Evolutionary conservation across 1,140 invertebrate species (phyloP), one percentile per base, ranked within the genome.

Genomic region (Carposina sasakii): DNA sequence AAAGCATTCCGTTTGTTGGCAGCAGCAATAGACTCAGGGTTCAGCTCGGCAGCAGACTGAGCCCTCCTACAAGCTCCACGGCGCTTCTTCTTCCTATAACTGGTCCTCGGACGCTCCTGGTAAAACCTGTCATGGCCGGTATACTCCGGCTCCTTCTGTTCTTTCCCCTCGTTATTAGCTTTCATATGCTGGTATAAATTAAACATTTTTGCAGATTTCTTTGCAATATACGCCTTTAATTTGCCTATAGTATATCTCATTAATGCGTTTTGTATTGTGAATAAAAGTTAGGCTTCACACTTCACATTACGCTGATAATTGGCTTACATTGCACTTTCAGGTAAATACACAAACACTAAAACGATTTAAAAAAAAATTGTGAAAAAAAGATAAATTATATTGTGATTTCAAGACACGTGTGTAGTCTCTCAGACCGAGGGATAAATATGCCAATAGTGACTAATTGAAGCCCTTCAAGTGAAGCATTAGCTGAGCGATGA

Each of bases 81-180:
- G 48, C 86, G 86, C 61, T 88, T 88, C 55, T 86, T 88, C 54
- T 86, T 85, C 59, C 82, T 82, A 17, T 83, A 81, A 56, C 87
- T 89, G 2, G 87, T 87, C 24, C 88, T 85, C 2, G 89, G 85
- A 1, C 89, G 82, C 30, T 91, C 89, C 62, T 91, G 90, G 60
- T 91, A 92, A 64, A 92, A 93, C 47, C 91, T 81, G 57, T 93
- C 92, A 57, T 93, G 92, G 1, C 92, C 92, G 3, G 91, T 93
- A 1, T 90, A 89, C 30, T 90, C 87, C 0, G 86, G 76, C 41
- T 89, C 87, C 51, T 87, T 87, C 23, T 85, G 84, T n/a, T 89
- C 88, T 16, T 87, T 85, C 8, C 88, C 88, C 15, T 88, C 87
- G n/a, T 86, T 87, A 22, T 88, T 87, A 34, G 87, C 86, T 56